These are phyloP conservation scores for Psophia crepitans DNA, from an alignment of 2,113 vertebrate genomes.

Conservation along the genomic window DNA sequence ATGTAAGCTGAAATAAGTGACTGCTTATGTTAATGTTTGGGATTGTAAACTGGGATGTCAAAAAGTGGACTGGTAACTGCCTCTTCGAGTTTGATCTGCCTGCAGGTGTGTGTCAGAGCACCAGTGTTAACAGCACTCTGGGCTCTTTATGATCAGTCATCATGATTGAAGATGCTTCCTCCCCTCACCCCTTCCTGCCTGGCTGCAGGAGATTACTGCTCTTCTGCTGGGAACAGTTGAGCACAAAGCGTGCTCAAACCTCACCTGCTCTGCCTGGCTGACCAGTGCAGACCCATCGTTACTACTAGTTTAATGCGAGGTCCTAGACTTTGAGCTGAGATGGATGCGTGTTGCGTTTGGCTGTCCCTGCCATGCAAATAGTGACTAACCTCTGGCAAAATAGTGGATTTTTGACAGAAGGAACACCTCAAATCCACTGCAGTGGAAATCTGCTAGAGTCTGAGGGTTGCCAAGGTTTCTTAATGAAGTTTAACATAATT, in stretches of 20 bases:
- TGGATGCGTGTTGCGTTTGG: background rate
- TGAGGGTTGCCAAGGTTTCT: background rate
- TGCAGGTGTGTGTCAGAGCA: background rate
- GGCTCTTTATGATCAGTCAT: background rate
- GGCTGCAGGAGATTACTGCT: background rate
- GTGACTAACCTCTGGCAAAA: background rate
- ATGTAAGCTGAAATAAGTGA: background rate
- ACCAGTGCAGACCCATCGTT: background rate
- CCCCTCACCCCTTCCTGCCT: background rate
- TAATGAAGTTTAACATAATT: background rate
- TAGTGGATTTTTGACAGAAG: background rate
- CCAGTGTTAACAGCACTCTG: fast-evolving
- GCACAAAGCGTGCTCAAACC: background rate
- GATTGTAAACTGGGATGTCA: background rate
- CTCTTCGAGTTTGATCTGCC: background rate
- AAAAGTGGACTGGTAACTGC: background rate
- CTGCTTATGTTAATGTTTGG: background rate
- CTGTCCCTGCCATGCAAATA: background rate
- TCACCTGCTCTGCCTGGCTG: background rate
- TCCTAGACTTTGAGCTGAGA: background rate
- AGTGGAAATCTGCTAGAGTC: background rate
- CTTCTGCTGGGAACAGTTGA: background rate
- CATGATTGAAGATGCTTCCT: fast-evolving
- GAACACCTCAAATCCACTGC: background rate
- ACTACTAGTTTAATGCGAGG: fast-evolving